Evolutionary conservation across 1,140 invertebrate genomes (phyloP), one percentile per base, ranked within the genome.

Genomic region (Bombus polaris): DNA sequence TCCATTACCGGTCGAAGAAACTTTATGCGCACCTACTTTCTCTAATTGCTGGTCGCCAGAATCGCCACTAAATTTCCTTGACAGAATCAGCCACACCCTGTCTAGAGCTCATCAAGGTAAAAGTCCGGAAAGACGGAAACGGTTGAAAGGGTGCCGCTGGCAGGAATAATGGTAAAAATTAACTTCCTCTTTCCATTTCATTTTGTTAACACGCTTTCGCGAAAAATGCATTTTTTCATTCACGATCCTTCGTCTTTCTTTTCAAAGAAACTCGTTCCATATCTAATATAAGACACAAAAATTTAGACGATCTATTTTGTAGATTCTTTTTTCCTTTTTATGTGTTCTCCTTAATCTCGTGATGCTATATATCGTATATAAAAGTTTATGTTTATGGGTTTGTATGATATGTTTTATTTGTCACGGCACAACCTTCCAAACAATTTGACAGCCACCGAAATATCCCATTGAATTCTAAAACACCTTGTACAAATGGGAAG

Each of bases 11-110:
- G 59, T 83, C 82, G 87, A 90, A 91, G 89, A 85, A 90, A 91
- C 85, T 90, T 90, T 89, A 85, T 81, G 89, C 81, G 73, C 85
- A 85, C 89, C 90, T 90, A 91, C 89, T 91, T 87, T 90, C 87
- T 89, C 85, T 90, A 90, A 91, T 91, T 90, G 89, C 88, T 85
- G 83, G 73, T 87, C 83, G 73, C 78, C 85, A 72, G 85, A 85
- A 89, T 90, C 87, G 85, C 87, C 86, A 89, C 76, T 89, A 90
- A 91, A 91, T 91, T 91, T 88, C 66, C 90, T 87, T 82, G 87
- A 90, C 89, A 85, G 85, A 87, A 86, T 89, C 90, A 89, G 88
- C 89, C 89, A 83, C 90, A 87, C 81, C 86, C 88, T 83, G 68
- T 91, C 81, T 85, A 83, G 71, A 89, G 82, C 83, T 91, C 90